Evolutionary conservation across 2,797 vertebrate genomes (phyloP).

Genomic region (Fundulus diaphanus): DNA sequence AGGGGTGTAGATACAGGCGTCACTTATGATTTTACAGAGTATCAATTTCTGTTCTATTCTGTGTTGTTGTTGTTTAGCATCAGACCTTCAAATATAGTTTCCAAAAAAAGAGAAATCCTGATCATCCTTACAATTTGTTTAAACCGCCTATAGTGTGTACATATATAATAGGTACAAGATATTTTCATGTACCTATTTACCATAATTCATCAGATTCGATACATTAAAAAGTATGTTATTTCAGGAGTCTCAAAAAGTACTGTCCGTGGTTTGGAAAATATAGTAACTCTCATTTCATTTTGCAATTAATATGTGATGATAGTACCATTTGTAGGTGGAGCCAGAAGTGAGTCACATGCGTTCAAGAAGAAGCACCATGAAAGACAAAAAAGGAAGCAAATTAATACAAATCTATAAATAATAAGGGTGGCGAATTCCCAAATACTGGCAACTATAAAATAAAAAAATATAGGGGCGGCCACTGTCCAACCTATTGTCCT

Average conservation of each 20-base stretch:
- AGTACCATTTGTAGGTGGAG: neutral
- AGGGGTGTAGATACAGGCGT: neutral
- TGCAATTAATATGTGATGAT: neutral
- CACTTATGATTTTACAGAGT: neutral
- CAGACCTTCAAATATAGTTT: neutral
- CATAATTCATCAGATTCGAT: neutral
- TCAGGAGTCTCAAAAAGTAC: too few species aligned
- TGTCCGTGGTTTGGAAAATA: neutral
- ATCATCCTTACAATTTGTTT: neutral
- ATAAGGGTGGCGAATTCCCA: neutral
- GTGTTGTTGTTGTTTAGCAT: neutral
- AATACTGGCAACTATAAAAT: neutral
- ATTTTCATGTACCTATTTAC: neutral
- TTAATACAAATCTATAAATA: neutral
- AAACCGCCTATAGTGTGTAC: too few species aligned
- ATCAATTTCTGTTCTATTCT: neutral
- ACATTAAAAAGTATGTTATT: too few species aligned
- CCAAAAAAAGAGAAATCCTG: neutral
- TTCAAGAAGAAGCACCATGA: neutral
- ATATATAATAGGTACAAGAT: too few species aligned
- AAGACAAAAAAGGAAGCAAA: neutral
- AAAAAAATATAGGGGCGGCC: neutral
- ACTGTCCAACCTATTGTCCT: too few species aligned
- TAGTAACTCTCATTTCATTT: neutral
- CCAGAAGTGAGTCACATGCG: neutral